Percentiles rank a stretch among this genome's conserved stretches.
These are phyloP conservation scores for Callopanchax toddi DNA, from an alignment of 2,113 vertebrate genomes.

Conservation along the genomic window DNA sequence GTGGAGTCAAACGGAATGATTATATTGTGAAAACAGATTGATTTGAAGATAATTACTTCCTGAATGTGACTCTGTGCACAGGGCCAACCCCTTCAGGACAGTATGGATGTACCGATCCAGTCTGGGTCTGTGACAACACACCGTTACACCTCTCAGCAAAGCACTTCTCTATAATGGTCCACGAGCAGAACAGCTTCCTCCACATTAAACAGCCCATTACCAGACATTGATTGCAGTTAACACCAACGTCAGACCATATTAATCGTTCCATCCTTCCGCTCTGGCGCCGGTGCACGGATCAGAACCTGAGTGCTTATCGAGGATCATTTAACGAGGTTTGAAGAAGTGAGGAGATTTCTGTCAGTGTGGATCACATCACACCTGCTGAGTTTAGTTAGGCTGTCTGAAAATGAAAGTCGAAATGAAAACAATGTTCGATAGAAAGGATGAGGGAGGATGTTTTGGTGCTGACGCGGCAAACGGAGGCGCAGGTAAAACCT, in stretches of 20 bases:
- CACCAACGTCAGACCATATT: conserved; percentile 62
- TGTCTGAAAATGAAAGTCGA: conserved; percentile 40
- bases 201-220: conserved; percentile 71
- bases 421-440: conserved; percentile 15
- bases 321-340: conserved; percentile 63
- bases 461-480: conserved; percentile 33
- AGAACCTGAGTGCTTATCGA: conserved; percentile 49
- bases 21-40: no score
- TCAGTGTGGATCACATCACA: conserved; percentile 54
- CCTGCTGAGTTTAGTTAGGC: conserved; percentile 35
- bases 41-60: conserved; percentile 34
- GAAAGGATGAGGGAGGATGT: conserved; percentile 54
- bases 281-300: conserved; percentile 37
- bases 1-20: no score
- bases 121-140: conserved; percentile 29
- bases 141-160: conserved; percentile 21
- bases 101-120: conserved; percentile 3
- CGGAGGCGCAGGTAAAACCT: conserved; percentile 42
- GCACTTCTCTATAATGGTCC: conserved; percentile 27
- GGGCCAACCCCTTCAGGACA: conserved; percentile 14
- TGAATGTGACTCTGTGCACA: conserved; percentile 4
- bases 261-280: conserved; percentile 67
- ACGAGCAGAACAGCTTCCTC: conserved; percentile 41
- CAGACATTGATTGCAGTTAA: conserved; percentile 74
- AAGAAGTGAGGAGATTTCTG: conserved; percentile 59